phyloP scores from a whole-genome alignment of 2,888 invertebrate genomes.

The Nomada ruficornis region DNA sequence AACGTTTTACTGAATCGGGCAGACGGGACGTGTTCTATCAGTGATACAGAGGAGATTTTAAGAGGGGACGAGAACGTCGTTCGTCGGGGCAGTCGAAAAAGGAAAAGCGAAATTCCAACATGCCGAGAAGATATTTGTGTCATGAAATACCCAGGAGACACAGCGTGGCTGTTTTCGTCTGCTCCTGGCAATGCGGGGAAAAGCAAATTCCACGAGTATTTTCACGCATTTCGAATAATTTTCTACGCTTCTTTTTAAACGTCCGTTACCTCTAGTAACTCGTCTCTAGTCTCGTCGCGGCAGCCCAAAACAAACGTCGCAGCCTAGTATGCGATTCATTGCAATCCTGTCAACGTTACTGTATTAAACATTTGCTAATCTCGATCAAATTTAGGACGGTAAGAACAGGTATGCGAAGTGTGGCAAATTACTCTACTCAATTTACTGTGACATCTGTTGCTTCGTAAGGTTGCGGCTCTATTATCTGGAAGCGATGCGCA shows the following conservation, averaged over 20 bases:
- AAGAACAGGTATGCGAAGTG: not conserved
- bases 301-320: not conserved
- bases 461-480: constrained; percentile 10
- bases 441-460: constrained; percentile 58
- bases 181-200: constrained; percentile 66
- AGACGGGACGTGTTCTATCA: constrained; percentile 47
- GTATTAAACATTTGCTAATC: too few relatives aligned
- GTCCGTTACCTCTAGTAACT: not conserved
- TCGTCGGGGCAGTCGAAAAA: constrained; percentile 72
- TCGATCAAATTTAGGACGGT: too few relatives aligned
- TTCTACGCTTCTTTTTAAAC: constrained; percentile 12
- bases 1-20: constrained; percentile 27
- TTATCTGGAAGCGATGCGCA: not conserved
- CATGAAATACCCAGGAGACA: constrained; percentile 75
- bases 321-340: too few relatives aligned
- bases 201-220: constrained; percentile 63
- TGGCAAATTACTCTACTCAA: not conserved
- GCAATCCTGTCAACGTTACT: too few relatives aligned
- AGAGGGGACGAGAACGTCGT: constrained; percentile 63
- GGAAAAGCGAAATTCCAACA: constrained; percentile 77
- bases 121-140: constrained; percentile 80
- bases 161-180: constrained; percentile 69
- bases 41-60: constrained; percentile 52
- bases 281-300: too few relatives aligned
- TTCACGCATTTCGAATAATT: constrained; percentile 48